Conservation (phyloP, 2,888 invertebrate genomes). For the Nomada flava region DNA sequence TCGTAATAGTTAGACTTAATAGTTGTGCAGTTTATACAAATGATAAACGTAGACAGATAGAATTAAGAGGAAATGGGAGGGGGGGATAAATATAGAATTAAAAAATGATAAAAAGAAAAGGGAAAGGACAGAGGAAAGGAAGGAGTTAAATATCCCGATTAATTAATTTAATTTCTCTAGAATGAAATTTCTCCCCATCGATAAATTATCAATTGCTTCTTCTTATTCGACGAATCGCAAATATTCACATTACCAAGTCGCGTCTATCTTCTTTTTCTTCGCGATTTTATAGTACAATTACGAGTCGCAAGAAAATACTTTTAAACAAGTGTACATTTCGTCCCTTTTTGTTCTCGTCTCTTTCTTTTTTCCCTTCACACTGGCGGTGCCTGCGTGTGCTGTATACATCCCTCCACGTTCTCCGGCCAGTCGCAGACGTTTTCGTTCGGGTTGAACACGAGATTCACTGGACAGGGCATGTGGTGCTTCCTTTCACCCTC, state of each 20-base stretch:
- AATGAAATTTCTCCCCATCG: slow-evolving; percentile 11
- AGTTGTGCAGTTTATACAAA: slow-evolving; percentile 62
- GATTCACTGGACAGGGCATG: slow-evolving; percentile 97
- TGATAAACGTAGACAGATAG: slow-evolving; percentile 5
- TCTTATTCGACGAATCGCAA: neutral
- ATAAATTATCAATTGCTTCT: neutral
- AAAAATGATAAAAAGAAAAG: neutral
- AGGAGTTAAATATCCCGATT: neutral
- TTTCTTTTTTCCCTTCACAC: slow-evolving; percentile 63
- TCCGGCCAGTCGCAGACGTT: slow-evolving; percentile 99
- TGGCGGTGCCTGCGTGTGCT: slow-evolving; percentile 89
- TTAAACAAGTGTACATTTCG: slow-evolving; percentile 2
- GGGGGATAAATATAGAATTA: neutral
- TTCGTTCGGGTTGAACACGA: slow-evolving; percentile 96
- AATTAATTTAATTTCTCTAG: slow-evolving; percentile 17
- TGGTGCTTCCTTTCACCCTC: slow-evolving; percentile 97
- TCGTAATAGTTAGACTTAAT: slow-evolving; percentile 44
- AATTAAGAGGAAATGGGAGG: neutral
- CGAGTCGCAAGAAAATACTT: slow-evolving; percentile 20
- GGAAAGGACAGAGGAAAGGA: neutral
- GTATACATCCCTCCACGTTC: slow-evolving; percentile 94
- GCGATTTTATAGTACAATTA: slow-evolving; percentile 38
- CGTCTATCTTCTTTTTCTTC: slow-evolving; percentile 1
- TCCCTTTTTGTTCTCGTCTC: slow-evolving; percentile 1
- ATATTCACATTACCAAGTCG: slow-evolving; percentile 28